These are phyloP conservation scores for Istiophorus platypterus DNA, from an alignment of 2,113 vertebrate genomes.

Conservation along the genomic window DNA sequence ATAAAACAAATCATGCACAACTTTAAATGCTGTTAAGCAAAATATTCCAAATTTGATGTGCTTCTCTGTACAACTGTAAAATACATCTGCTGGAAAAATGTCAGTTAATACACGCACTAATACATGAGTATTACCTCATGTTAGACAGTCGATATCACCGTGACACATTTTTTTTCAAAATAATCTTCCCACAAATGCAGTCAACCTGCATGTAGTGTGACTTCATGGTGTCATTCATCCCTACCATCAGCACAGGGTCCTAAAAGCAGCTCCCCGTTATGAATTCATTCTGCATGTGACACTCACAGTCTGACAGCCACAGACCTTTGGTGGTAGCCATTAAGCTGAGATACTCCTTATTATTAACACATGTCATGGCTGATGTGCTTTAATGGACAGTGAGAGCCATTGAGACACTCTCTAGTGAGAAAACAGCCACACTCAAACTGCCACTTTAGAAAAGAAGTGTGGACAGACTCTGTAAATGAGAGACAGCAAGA, in stretches of 20 bases:
- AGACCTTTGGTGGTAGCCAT: slow-evolving; percentile 58
- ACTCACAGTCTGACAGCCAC: slow-evolving; percentile 55
- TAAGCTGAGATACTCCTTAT: slow-evolving; percentile 56
- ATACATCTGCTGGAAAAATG: not conserved
- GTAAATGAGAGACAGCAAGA: slow-evolving; percentile 39
- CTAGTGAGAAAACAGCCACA: slow-evolving; percentile 43
- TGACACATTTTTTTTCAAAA: not conserved
- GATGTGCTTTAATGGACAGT: slow-evolving; percentile 77
- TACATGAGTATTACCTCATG: too few relatives aligned
- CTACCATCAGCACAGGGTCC: slow-evolving; percentile 12
- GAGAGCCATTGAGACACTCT: slow-evolving; percentile 64
- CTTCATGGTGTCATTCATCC: slow-evolving; percentile 48
- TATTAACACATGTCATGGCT: slow-evolving; percentile 67
- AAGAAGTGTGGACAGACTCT: slow-evolving; percentile 32
- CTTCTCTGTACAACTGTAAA: not conserved
- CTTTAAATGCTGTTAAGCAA: not conserved
- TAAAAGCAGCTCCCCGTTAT: slow-evolving; percentile 44
- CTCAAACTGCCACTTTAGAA: slow-evolving; percentile 41
- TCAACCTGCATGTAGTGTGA: not conserved
- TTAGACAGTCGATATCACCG: not conserved
- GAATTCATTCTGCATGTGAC: slow-evolving; percentile 44
- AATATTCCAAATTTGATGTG: not conserved
- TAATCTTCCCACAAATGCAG: slow-evolving; percentile 13
- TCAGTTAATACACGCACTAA: not conserved
- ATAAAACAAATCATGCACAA: not conserved